phyloP scores from a whole-genome alignment of 2,797 vertebrate species.

The Salarias fasciatus region DNA sequence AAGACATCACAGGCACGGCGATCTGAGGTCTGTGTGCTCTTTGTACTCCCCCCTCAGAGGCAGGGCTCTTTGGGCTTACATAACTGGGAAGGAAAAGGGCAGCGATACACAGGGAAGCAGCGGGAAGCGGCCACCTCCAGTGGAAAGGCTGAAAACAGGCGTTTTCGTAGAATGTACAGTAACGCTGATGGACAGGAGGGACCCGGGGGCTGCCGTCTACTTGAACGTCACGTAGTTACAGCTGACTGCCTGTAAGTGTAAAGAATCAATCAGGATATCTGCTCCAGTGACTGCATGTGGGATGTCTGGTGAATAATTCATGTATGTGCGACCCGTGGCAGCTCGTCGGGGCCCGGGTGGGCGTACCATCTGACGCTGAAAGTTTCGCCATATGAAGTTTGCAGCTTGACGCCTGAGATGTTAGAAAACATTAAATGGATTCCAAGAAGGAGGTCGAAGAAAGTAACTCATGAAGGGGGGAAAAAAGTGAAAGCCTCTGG shows the following conservation, averaged over 20 bases:
- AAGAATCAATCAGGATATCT: slow-evolving; percentile 5
- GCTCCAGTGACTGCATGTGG: neutral
- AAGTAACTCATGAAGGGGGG: slow-evolving; percentile 47
- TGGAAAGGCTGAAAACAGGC: slow-evolving; percentile 27
- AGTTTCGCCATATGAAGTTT: slow-evolving; percentile 19
- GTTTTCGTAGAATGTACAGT: neutral
- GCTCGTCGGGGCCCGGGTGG: neutral
- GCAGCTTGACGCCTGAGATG: slow-evolving; percentile 22
- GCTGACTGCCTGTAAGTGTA: neutral
- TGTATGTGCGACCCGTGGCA: slow-evolving; percentile 4
- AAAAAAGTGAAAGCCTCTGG: slow-evolving; percentile 18
- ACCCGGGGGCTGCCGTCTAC: neutral
- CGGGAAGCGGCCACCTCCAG: slow-evolving; percentile 45
- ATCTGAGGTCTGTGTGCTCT: slow-evolving; percentile 49
- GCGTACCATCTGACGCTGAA: slow-evolving; percentile 22
- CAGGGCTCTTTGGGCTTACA: slow-evolving; percentile 51
- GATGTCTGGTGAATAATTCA: neutral
- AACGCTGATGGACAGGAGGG: neutral
- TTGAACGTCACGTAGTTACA: neutral
- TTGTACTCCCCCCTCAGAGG: slow-evolving; percentile 38
- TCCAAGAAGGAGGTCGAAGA: slow-evolving; percentile 35
- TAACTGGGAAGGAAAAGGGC: slow-evolving; percentile 57
- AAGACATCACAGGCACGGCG: slow-evolving; percentile 35
- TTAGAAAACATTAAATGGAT: slow-evolving; percentile 29
- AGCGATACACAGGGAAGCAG: slow-evolving; percentile 29